Evolutionary conservation across 2,888 invertebrate species (phyloP).

Genomic region (Cryptus viduatorius): DNA sequence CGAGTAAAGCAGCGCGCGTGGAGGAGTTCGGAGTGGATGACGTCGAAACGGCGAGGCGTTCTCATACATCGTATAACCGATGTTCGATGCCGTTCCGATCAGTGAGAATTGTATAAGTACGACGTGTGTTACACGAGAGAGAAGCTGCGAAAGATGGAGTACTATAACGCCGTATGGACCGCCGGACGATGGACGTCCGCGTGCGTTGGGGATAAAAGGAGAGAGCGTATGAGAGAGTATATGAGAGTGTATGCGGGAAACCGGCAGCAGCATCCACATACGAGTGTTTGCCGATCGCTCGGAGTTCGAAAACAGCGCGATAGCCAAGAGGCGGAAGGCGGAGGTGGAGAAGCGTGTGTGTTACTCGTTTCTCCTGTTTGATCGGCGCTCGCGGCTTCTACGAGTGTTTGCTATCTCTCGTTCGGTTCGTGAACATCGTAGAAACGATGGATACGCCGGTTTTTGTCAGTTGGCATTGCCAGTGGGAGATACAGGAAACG

Average conservation of each 20-base stretch:
- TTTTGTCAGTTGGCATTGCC: slow-evolving; percentile 54
- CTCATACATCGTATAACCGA: too few relatives aligned
- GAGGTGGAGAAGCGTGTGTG: slow-evolving; percentile 2
- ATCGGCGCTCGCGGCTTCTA: slow-evolving; percentile 66
- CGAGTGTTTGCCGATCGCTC: slow-evolving; percentile 76
- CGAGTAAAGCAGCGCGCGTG: too few relatives aligned
- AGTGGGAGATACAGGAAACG: slow-evolving; percentile 9
- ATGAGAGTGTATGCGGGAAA: not conserved
- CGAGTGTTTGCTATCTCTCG: slow-evolving; percentile 72
- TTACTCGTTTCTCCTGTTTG: slow-evolving; percentile 67
- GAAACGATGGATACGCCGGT: slow-evolving; percentile 50
- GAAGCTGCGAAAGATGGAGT: slow-evolving; percentile 10
- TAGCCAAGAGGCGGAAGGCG: slow-evolving; percentile 7
- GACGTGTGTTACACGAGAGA: slow-evolving; percentile 7
- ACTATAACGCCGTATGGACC: not conserved
- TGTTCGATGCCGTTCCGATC: too few relatives aligned
- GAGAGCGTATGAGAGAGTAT: not conserved
- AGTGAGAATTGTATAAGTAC: not conserved
- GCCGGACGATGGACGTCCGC: not conserved
- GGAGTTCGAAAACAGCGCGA: slow-evolving; percentile 61
- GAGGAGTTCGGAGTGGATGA: too few relatives aligned
- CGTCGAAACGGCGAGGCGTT: too few relatives aligned
- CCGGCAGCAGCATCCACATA: slow-evolving; percentile 35
- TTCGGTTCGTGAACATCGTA: slow-evolving; percentile 33
- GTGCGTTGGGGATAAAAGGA: slow-evolving; percentile 21